Evolutionary conservation across 2,113 vertebrate genomes (phyloP), one percentile per base, ranked within the genome.

Genomic region (Camelus dromedarius): DNA sequence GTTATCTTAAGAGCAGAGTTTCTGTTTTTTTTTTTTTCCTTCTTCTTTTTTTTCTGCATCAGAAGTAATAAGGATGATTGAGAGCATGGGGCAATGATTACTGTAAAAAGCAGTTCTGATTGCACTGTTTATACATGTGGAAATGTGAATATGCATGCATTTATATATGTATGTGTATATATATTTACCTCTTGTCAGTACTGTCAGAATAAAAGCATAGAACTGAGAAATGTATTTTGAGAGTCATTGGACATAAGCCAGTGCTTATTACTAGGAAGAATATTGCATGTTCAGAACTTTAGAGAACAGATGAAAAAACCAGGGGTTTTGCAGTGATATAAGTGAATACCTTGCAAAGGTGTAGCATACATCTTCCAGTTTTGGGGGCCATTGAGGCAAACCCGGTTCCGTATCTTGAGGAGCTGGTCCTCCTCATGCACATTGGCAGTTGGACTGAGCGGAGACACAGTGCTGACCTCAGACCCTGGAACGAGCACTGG

Each of bases 1-100:
- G 97, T 97, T 96, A 91, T 96, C 97, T 97, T 85, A 80, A 93
- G 80, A 96, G 84, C 67, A 84, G 75, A 56, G 56, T 93, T 97
- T 96, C 95, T 32, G 69, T 16, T 77, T 86, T 46, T 4, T 42
- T 30, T 52, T 38, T 50, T 69, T 46, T 26, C 20, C 52, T 35
- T 3, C n/a, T 9, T 15, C 11, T 13, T 52, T 79, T 70, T 24
- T 66, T 80, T 82, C 26, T 64, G 32, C 58, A 83, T 86, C 58
- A 46, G 73, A 92, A 79, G 50, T 56, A 93, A 54, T 91, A 89
- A 83, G n/a, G 50, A n/a, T 88, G 52, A 70, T 38, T 77, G 42
- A 32, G n/a, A 69, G 8, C 76, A 28, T 7, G 12, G 81, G 6
- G 8, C 50, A 28, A 18, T 50, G 50, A 81, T 75, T 48, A 83